Percentiles rank a stretch among this genome's conserved stretches.
phyloP scores from a whole-genome alignment of 2,797 vertebrate species.

The Poeciliopsis paucimaculata region DNA sequence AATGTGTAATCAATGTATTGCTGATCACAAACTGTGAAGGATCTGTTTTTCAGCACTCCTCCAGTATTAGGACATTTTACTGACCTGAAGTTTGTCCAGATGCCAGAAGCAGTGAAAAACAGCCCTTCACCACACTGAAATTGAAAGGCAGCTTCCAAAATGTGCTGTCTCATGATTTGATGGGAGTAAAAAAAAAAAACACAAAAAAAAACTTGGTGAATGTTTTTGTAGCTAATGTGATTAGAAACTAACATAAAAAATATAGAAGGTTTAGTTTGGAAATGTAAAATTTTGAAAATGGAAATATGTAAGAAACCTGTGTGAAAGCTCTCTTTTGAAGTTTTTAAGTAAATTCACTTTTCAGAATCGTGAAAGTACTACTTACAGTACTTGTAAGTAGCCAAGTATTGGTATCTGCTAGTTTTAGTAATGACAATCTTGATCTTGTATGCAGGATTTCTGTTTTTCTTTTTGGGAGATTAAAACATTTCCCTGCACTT shows the following conservation, averaged over 20 bases:
- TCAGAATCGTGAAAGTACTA: not conserved
- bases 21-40: not conserved
- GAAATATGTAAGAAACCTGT: not conserved
- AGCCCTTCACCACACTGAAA: not conserved
- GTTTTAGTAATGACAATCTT: not conserved
- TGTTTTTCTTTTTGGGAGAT: conserved; percentile 15
- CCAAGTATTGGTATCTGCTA: not conserved
- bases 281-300: not conserved
- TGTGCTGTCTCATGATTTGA: not conserved
- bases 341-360: not conserved
- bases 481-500: conserved; percentile 23
- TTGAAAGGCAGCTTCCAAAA: not conserved
- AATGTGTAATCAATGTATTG: not conserved
- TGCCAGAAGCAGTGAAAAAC: not conserved
- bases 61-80: not conserved
- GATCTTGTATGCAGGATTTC: conserved; percentile 37
- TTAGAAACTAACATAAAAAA: not conserved
- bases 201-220: not conserved
- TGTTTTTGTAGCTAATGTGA: not conserved
- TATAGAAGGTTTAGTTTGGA: not conserved
- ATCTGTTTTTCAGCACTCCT: not conserved
- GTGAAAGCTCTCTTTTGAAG: not conserved
- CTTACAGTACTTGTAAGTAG: not conserved
- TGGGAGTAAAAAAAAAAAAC: not conserved
- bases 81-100: not conserved